phyloP scores from a whole-genome alignment of 2,888 invertebrate species.

The Macrosiphum euphorbiae region DNA sequence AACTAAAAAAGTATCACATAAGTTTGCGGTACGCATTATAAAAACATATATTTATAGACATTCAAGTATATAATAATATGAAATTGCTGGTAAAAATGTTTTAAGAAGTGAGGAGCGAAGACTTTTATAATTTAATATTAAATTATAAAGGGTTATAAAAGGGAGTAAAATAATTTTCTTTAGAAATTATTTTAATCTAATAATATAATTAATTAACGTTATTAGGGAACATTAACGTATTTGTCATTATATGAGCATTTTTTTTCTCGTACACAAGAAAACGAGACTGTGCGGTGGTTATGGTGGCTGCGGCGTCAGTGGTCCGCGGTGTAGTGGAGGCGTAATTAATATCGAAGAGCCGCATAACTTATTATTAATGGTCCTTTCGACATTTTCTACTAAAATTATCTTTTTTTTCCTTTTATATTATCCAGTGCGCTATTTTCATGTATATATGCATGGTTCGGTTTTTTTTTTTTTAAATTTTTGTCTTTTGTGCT shows the following conservation, averaged over 20 bases:
- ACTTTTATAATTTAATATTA: conserved; percentile 43
- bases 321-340: conserved; percentile 3
- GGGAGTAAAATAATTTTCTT: conserved; percentile 43
- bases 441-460: neutral
- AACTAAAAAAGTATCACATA: neutral
- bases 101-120: neutral
- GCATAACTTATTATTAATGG: conserved; percentile 61
- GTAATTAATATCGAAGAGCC: conserved; percentile 60
- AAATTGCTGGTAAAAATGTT: conserved; percentile 10
- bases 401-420: conserved; percentile 53
- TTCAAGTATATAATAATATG: neutral
- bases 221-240: conserved; percentile 60
- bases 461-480: neutral
- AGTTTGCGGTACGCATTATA: neutral
- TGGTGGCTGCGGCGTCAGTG: neutral
- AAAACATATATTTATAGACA: neutral
- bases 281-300: neutral
- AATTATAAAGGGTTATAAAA: conserved; percentile 40
- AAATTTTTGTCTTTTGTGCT: conserved; percentile 40
- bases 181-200: conserved; percentile 47
- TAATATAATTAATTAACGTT: conserved; percentile 60
- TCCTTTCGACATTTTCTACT: conserved; percentile 57
- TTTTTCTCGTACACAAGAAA: conserved; percentile 25
- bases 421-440: neutral
- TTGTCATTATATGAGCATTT: conserved; percentile 54